These are phyloP conservation scores for Coccyzus lansbergi DNA, from an alignment of 2,797 vertebrate species.

Conservation along the genomic window DNA sequence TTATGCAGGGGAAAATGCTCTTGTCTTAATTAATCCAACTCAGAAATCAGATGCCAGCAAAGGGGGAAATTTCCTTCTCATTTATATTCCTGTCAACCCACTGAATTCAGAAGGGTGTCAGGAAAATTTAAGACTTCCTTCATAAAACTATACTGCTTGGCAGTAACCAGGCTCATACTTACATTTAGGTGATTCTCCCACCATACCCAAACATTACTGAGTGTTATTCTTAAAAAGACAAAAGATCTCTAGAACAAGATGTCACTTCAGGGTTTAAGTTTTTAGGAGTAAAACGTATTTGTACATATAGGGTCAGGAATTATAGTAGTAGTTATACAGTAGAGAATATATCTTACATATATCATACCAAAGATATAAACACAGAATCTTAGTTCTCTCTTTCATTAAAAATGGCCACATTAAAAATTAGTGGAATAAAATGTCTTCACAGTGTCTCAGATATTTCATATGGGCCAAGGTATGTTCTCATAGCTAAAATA, in stretches of 20 bases:
- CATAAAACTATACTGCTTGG: constrained; percentile 5
- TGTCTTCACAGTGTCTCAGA: neutral
- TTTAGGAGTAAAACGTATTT: neutral
- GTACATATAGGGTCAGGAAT: neutral
- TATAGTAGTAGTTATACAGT: neutral
- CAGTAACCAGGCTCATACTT: neutral
- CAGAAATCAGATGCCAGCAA: constrained; percentile 15
- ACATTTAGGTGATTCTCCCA: neutral
- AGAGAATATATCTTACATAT: neutral
- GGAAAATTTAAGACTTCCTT: constrained; percentile 16
- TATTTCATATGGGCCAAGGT: neutral
- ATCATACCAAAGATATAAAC: neutral
- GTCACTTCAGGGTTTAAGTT: neutral
- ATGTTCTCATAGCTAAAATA: neutral
- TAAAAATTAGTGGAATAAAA: neutral
- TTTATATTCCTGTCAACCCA: constrained; percentile 24
- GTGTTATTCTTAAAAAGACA: neutral
- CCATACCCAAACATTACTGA: neutral
- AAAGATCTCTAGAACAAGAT: neutral
- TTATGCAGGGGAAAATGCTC: neutral
- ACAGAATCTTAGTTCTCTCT: neutral
- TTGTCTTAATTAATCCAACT: constrained; percentile 25
- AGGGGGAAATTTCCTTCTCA: neutral
- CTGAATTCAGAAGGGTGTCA: neutral
- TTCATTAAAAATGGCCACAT: neutral